phyloP scores from a whole-genome alignment of 2,888 invertebrate species.

The Thecocarcelia acutangulata region DNA sequence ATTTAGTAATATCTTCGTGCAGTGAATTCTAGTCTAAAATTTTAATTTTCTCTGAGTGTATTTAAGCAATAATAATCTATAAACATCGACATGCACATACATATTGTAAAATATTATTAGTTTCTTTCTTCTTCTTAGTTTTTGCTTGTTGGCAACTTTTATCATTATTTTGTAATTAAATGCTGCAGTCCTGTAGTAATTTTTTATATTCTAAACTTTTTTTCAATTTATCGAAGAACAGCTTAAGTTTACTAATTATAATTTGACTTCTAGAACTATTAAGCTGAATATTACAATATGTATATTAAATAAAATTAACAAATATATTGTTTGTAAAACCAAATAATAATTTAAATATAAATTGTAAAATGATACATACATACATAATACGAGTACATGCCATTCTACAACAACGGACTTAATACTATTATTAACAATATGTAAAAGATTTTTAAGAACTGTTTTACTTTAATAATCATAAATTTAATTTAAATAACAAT shows the following conservation, averaged over 20 bases:
- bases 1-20: neutral
- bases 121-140: too few species aligned
- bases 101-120: slow-evolving; percentile 9
- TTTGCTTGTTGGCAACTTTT: slow-evolving; percentile 3
- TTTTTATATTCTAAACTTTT: too few species aligned
- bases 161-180: neutral
- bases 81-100: slow-evolving; percentile 50
- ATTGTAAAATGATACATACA: slow-evolving; percentile 23
- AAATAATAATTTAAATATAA: slow-evolving; percentile 25
- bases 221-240: too few species aligned
- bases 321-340: slow-evolving; percentile 1
- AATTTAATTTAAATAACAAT: slow-evolving; percentile 26
- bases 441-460: slow-evolving; percentile 17
- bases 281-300: slow-evolving; percentile 18
- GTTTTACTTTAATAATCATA: neutral
- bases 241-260: too few species aligned
- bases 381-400: slow-evolving; percentile 5
- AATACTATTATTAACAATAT: slow-evolving; percentile 14
- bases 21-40: slow-evolving; percentile 36
- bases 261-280: too few species aligned
- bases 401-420: slow-evolving; percentile 27
- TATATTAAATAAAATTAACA: slow-evolving; percentile 28
- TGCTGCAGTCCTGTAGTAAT: neutral
- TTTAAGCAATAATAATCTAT: slow-evolving; percentile 38
- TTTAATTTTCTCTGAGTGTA: slow-evolving; percentile 49